phyloP scores from a whole-genome alignment of 2,113 vertebrate genomes.

The Suricata suricatta region DNA sequence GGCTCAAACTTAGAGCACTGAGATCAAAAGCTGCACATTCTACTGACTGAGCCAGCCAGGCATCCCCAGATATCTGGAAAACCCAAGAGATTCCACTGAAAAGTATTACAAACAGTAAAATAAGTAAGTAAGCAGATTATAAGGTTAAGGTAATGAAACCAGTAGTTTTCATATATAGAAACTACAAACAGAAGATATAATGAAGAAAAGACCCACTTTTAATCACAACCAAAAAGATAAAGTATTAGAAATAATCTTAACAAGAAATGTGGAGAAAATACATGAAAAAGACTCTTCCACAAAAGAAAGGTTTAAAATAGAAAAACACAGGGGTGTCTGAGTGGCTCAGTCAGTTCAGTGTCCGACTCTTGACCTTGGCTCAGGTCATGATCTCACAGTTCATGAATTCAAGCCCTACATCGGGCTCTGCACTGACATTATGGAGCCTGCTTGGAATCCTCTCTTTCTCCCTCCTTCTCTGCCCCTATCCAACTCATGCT shows the following conservation, averaged over 20 bases:
- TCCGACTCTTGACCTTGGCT: too few species aligned
- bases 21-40: not conserved
- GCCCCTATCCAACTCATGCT: too few species aligned
- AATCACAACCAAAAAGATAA: conserved; percentile 1
- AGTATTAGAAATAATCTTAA: not conserved
- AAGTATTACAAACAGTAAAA: not conserved
- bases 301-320: not conserved
- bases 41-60: not conserved
- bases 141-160: conserved; percentile 1
- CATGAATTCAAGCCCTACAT: too few species aligned
- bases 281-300: not conserved
- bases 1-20: not conserved
- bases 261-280: not conserved
- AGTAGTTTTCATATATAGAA: not conserved
- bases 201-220: not conserved
- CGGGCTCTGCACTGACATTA: too few species aligned
- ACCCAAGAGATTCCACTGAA: not conserved
- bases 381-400: too few species aligned
- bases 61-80: not conserved
- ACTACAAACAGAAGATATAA: not conserved
- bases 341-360: too few species aligned
- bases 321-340: not conserved
- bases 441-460: too few species aligned
- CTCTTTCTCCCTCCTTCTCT: too few species aligned
- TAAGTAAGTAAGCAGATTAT: not conserved